Percentiles rank a stretch among this genome's conserved stretches.
Evolutionary conservation across 1,140 invertebrate species (phyloP).

Genomic region (Drosophila nikananu): DNA sequence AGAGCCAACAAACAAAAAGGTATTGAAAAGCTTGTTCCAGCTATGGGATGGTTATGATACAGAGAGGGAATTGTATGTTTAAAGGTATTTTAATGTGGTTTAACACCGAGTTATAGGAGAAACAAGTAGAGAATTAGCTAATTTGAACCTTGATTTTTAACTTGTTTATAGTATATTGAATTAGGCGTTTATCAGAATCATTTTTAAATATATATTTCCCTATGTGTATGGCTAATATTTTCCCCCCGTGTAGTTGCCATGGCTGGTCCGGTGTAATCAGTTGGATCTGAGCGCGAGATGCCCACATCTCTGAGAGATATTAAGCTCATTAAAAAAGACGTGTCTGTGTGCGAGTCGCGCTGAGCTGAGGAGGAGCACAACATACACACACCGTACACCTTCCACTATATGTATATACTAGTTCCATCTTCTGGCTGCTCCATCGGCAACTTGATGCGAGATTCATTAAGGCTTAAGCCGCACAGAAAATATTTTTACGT

Average conservation of each 20-base stretch:
- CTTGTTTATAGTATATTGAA: too few species aligned
- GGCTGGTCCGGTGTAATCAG: slow-evolving; percentile 67
- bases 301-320: slow-evolving; percentile 76
- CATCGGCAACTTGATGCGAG: slow-evolving; percentile 77
- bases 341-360: slow-evolving; percentile 29
- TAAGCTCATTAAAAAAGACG: slow-evolving; percentile 80
- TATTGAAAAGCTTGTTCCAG: slow-evolving; percentile 30
- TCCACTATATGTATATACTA: neutral
- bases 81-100: neutral
- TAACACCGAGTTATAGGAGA: neutral
- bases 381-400: neutral
- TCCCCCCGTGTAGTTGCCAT: slow-evolving; percentile 18
- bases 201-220: too few species aligned
- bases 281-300: slow-evolving; percentile 65
- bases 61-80: neutral
- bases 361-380: slow-evolving; percentile 17
- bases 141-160: too few species aligned
- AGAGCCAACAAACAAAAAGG: slow-evolving; percentile 13
- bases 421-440: slow-evolving; percentile 13
- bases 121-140: neutral
- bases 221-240: neutral
- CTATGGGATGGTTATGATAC: slow-evolving; percentile 10
- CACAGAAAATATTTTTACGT: slow-evolving; percentile 73
- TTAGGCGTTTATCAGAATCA: neutral
- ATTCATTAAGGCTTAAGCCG: slow-evolving; percentile 79